phyloP scores from a whole-genome alignment of 2,888 invertebrate genomes.

The Lypha dubia region DNA sequence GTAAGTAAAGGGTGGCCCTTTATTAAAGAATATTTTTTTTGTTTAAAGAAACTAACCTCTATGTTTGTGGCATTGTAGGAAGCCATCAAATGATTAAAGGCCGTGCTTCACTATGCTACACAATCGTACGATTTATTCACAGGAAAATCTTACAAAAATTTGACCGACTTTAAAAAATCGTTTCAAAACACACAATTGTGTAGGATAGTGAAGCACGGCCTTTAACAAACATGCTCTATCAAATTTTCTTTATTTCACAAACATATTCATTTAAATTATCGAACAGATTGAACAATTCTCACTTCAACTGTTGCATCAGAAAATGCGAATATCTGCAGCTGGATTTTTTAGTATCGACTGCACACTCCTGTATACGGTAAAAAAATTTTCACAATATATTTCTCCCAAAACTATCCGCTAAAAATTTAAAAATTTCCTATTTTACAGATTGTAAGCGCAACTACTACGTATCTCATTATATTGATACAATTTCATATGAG shows the following conservation, averaged over 20 bases:
- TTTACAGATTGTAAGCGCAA: slow-evolving; percentile 83
- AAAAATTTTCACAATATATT: slow-evolving; percentile 65
- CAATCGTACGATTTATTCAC: too few species aligned
- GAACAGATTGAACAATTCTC: slow-evolving; percentile 84
- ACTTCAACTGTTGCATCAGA: slow-evolving; percentile 84
- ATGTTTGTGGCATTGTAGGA: background rate
- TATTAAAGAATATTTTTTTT: background rate
- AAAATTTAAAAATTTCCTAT: background rate
- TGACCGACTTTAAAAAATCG: too few species aligned
- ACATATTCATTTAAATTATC: background rate
- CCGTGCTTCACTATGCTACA: too few species aligned
- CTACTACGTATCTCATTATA: slow-evolving; percentile 83
- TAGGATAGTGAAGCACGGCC: too few species aligned
- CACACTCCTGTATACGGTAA: slow-evolving; percentile 83
- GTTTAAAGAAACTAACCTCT: background rate
- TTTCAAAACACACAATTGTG: too few species aligned
- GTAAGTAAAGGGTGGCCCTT: slow-evolving; percentile 76
- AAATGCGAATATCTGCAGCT: slow-evolving; percentile 83
- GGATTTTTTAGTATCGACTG: slow-evolving; percentile 84
- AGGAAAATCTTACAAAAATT: too few species aligned
- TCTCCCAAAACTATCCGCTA: background rate
- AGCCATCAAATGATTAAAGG: too few species aligned
- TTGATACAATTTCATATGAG: slow-evolving; percentile 83
- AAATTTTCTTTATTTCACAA: background rate
- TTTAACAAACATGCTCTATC: too few species aligned